Conservation (phyloP, 2,888 invertebrate species). For the Timandra comae region DNA sequence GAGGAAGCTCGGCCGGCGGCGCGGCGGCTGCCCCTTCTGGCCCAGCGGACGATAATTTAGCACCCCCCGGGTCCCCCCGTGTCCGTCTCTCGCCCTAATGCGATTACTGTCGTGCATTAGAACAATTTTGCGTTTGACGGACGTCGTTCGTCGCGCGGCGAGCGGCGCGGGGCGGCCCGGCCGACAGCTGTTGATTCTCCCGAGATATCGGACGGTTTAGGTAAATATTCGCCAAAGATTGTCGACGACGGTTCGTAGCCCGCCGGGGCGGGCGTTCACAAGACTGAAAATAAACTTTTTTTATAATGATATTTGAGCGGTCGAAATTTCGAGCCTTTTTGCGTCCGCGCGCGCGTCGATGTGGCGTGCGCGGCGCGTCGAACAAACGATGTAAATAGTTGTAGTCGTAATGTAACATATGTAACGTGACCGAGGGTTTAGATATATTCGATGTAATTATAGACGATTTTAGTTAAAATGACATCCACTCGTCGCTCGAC, state of each 20-base stretch:
- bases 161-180: no score
- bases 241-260: slow-evolving; percentile 39
- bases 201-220: slow-evolving; percentile 24
- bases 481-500: slow-evolving; percentile 13
- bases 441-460: slow-evolving; percentile 30
- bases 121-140: no score
- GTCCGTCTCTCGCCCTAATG: background rate
- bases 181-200: slow-evolving; percentile 53
- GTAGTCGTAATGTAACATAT: slow-evolving; percentile 48
- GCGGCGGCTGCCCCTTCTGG: slow-evolving; percentile 66
- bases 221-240: slow-evolving; percentile 61
- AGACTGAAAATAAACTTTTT: slow-evolving; percentile 69
- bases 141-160: no score
- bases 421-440: slow-evolving; percentile 18
- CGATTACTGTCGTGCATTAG: background rate
- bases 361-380: slow-evolving; percentile 22
- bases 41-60: slow-evolving; percentile 61
- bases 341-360: slow-evolving; percentile 26
- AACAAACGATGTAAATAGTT: slow-evolving; percentile 61
- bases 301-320: slow-evolving; percentile 59
- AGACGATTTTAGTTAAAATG: slow-evolving; percentile 30
- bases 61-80: slow-evolving; percentile 9
- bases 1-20: slow-evolving; percentile 56
- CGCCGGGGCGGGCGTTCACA: slow-evolving; percentile 53
- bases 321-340: slow-evolving; percentile 31